phyloP scores from a whole-genome alignment of 2,888 invertebrate species.

The Papilio demoleus region DNA sequence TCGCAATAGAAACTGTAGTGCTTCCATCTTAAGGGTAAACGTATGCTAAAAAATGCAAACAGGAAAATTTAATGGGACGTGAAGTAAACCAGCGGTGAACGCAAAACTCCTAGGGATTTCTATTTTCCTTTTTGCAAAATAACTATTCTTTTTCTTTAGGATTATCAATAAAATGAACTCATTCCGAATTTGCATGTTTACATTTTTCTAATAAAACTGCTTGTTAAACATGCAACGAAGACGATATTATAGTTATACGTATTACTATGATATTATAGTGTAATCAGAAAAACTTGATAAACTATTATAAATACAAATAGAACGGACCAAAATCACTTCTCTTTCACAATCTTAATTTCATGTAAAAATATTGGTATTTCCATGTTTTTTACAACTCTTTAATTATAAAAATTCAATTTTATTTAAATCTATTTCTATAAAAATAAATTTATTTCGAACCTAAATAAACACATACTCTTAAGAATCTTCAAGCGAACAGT shows the following conservation, averaged over 20 bases:
- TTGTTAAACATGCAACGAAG: background rate
- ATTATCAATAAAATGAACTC: constrained; percentile 28
- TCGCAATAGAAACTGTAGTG: constrained; percentile 50
- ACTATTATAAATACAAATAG: too few relatives aligned
- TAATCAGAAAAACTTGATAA: too few relatives aligned
- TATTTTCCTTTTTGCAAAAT: constrained; percentile 59
- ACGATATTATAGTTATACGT: too few relatives aligned
- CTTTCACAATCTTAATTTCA: too few relatives aligned
- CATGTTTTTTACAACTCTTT: too few relatives aligned
- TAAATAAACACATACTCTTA: background rate
- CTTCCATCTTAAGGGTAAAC: constrained; percentile 68
- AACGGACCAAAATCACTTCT: too few relatives aligned
- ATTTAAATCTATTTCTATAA: background rate
- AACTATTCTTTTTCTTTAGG: constrained; percentile 54
- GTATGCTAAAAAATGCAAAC: constrained; percentile 83
- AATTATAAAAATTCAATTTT: too few relatives aligned
- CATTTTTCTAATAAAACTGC: background rate
- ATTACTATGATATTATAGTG: too few relatives aligned
- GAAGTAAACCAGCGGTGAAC: constrained; percentile 70
- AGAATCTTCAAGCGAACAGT: constrained; percentile 47
- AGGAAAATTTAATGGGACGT: constrained; percentile 83
- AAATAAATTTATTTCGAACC: too few relatives aligned
- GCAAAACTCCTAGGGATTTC: constrained; percentile 70
- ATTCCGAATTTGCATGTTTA: constrained; percentile 14
- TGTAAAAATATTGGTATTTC: too few relatives aligned